Percentiles rank a stretch among this genome's conserved stretches.
These are phyloP conservation scores for Vannuccia rotundouncinata DNA, from an alignment of 2,888 invertebrate genomes.

Conservation along the genomic window DNA sequence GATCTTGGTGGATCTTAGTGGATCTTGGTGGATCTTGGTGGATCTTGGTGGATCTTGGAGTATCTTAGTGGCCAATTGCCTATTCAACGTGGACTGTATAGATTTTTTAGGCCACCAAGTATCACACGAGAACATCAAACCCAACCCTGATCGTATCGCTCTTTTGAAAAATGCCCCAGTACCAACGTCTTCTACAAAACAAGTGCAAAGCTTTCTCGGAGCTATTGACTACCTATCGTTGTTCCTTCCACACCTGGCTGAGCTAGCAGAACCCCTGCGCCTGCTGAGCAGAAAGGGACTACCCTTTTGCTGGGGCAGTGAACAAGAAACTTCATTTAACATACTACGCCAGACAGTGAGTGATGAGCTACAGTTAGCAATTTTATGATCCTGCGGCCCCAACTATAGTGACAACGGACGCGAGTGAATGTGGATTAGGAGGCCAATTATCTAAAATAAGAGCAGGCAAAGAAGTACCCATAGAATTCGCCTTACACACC, in stretches of 20 bases:
- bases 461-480: background rate
- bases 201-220: conserved; percentile 10
- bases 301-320: background rate
- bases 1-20: no score
- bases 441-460: background rate
- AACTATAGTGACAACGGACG: background rate
- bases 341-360: background rate
- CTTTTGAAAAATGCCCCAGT: background rate
- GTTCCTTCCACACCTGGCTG: background rate
- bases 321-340: background rate
- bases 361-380: background rate
- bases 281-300: background rate
- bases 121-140: background rate
- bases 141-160: background rate
- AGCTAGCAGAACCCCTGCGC: background rate
- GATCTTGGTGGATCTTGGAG: no score
- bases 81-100: background rate
- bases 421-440: conserved; percentile 2
- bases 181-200: no score
- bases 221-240: background rate
- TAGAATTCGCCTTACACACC: background rate
- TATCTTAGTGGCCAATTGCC: background rate
- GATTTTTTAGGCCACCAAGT: background rate
- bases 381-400: background rate
- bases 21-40: no score